Percentiles rank a stretch among this genome's conserved stretches.
These are phyloP conservation scores for Zosterops pallidus DNA, from an alignment of 2,113 vertebrate species.

Conservation along the genomic window DNA sequence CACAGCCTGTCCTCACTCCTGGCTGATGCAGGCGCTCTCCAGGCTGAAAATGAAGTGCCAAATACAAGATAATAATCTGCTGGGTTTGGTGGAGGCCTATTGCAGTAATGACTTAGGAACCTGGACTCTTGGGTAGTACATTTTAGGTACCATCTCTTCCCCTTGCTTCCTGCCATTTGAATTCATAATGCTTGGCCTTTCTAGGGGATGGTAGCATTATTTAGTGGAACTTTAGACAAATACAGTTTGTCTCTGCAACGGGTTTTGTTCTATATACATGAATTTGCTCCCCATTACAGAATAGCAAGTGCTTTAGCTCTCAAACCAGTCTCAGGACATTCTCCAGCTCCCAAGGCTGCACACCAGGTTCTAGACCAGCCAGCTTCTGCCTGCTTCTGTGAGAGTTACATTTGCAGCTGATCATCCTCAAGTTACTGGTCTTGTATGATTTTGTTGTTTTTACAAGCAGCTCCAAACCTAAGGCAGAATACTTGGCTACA, in stretches of 20 bases:
- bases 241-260: not conserved
- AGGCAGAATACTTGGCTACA: not conserved
- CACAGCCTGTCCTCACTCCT: not conserved
- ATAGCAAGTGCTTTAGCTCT: not conserved
- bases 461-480: not conserved
- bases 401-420: not conserved
- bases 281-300: not conserved
- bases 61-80: not conserved
- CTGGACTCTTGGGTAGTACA: rapidly evolving
- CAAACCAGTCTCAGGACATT: not conserved
- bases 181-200: not conserved
- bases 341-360: not conserved
- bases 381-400: not conserved
- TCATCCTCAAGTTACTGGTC: not conserved
- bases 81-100: not conserved
- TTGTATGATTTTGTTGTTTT: not conserved
- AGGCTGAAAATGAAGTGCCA: not conserved
- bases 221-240: not conserved
- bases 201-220: not conserved
- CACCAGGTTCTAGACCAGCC: not conserved
- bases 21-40: not conserved
- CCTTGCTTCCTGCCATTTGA: not conserved
- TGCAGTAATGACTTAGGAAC: not conserved
- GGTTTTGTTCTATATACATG: not conserved
- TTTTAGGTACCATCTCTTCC: not conserved